Base-by-base conservation (phyloP, 2,888 invertebrate genomes). In the Lumbricus terrestris region DNA sequence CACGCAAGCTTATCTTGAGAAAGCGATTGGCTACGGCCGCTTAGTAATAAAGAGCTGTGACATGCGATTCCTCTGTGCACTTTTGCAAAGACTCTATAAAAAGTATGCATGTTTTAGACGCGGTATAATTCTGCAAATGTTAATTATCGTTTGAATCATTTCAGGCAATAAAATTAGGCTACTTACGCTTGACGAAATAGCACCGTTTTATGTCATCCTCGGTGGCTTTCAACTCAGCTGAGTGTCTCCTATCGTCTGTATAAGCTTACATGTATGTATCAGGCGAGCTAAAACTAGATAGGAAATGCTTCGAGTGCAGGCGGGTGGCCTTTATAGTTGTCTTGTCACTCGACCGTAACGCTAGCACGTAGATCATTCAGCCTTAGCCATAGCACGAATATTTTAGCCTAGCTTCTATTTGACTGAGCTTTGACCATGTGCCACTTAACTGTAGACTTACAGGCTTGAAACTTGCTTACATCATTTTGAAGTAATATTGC, bases 111-210 rank as follows among this genome's bases (percentile, higher is more conserved):
- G n/a, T n/a, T n/a, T n/a, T n/a, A n/a, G n/a, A n/a, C n/a, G n/a
- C n/a, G n/a, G n/a, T n/a, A n/a, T n/a, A n/a, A n/a, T 3, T n/a
- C 69, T n/a, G 13, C 11, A 69, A 69, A 69, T 69, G 8, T 11
- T 69, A 16, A 8, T 69, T 69, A n/a, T n/a, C 69, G n/a, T 69
- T n/a, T 29, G 69, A 69, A 69, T n/a, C 69, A n/a, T 47, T 18
- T 47, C n/a, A 69, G 29, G 13, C 29, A 69, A n/a, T n/a, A n/a
- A 13, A 20, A 15, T 2, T 15, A 11, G 2, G 6, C 11, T 69
- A 69, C 69, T 69, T 69, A 69, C 69, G 69, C n/a, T 69, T n/a
- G n/a, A 69, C 69, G 69, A 69, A 69, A n/a, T 69, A 69, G n/a
- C n/a, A 69, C 69, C 29, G 29, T 29, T 11, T n/a, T 69, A 11